Conservation (phyloP, 2,113 vertebrate species). For the Diadophis punctatus region DNA sequence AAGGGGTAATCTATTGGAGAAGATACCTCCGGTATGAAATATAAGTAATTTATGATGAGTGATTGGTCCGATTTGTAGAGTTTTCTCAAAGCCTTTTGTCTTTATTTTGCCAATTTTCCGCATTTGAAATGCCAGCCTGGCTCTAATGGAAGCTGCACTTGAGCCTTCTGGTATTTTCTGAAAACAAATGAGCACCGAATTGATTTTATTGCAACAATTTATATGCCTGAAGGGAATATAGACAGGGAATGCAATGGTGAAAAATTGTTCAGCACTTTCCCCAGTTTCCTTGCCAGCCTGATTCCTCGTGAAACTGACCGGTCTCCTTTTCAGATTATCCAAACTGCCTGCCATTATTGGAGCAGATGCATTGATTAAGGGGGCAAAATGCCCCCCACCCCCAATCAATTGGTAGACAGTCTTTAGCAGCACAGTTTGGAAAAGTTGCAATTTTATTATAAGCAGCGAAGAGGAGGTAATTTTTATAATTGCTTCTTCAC, state of each 20-base stretch:
- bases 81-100: not conserved
- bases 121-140: not conserved
- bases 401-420: not conserved
- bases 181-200: not conserved
- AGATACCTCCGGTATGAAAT: not conserved
- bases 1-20: not conserved
- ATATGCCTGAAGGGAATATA: not conserved
- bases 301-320: not conserved
- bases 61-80: not conserved
- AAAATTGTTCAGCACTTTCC: not conserved
- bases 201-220: not conserved
- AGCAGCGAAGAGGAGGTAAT: not conserved
- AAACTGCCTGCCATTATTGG: not conserved
- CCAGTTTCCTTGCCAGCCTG: not conserved
- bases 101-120: not conserved
- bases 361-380: not conserved
- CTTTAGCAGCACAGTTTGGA: not conserved
- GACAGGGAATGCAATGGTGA: not conserved
- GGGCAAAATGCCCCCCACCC: not conserved
- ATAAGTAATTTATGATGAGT: not conserved
- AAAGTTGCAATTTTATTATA: not conserved
- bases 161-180: not conserved
- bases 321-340: not conserved
- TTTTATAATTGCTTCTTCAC: not conserved
- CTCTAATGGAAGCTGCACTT: not conserved